phyloP scores from a whole-genome alignment of 1,140 invertebrate genomes.

The Cotesia chilonis region DNA sequence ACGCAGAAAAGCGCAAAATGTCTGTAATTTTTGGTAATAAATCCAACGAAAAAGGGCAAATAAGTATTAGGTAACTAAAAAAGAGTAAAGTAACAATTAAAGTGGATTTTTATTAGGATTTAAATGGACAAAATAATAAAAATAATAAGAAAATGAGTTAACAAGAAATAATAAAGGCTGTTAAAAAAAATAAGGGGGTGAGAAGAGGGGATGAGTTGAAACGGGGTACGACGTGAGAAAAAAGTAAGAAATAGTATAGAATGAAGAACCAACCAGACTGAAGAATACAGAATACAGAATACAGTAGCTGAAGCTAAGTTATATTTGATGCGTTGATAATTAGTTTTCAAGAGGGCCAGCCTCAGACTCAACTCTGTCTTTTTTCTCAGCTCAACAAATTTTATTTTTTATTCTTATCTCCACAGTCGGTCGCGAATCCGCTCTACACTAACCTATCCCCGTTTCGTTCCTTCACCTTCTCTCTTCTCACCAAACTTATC shows the following conservation, averaged over 20 bases:
- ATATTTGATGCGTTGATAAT: constrained; percentile 67
- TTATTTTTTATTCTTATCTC: constrained; percentile 30
- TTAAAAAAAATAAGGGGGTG: background rate
- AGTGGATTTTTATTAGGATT: no score
- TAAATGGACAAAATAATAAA: background rate
- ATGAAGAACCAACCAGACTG: constrained; percentile 1
- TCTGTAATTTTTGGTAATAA: no score
- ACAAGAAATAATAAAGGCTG: constrained; percentile 40
- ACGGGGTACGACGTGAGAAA: constrained; percentile 9
- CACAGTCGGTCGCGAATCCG: constrained; percentile 10
- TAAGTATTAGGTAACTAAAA: no score
- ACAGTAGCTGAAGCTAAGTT: constrained; percentile 64
- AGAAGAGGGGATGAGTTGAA: no score
- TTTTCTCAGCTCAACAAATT: constrained; percentile 5
- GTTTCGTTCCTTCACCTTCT: constrained; percentile 23
- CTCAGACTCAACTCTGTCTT: constrained; percentile 32
- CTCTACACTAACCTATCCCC: background rate
- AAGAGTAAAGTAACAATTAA: no score
- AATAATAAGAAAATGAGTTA: constrained; percentile 19
- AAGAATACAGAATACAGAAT: constrained; percentile 47
- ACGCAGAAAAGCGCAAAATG: no score
- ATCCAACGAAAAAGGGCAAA: no score
- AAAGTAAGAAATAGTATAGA: constrained; percentile 24
- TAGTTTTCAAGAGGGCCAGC: constrained; percentile 55
- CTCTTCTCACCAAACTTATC: background rate